Percentiles rank a stretch among this genome's conserved stretches.
These are phyloP conservation scores for Agapornis roseicollis DNA, from an alignment of 2,113 vertebrate species.

Conservation along the genomic window DNA sequence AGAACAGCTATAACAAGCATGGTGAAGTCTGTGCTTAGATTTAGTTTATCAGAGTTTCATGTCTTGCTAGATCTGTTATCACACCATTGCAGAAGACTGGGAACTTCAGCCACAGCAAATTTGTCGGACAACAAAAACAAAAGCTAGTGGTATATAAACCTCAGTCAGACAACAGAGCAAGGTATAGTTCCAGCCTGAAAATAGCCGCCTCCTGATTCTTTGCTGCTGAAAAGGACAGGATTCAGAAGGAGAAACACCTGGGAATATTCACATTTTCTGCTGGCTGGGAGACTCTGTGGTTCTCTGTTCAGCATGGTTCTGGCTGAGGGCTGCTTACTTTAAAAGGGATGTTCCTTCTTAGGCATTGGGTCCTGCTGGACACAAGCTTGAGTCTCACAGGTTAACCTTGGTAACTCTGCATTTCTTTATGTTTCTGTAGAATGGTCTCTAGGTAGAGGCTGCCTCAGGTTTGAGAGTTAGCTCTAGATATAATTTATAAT, in stretches of 20 bases:
- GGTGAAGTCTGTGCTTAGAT: not conserved
- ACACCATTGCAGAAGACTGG: not conserved
- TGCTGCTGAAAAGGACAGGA: not conserved
- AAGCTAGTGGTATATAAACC: not conserved
- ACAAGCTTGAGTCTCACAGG: not conserved
- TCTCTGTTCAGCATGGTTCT: not conserved
- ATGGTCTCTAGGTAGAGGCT: not conserved
- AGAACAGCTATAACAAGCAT: conserved; percentile 38
- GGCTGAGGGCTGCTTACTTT: not conserved
- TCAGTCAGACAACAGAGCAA: not conserved
- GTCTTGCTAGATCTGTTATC: not conserved
- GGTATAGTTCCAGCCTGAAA: not conserved
- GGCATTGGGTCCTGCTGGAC: not conserved
- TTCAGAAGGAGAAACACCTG: not conserved
- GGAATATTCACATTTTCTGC: not conserved
- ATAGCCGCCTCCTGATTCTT: not conserved
- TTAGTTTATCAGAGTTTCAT: not conserved
- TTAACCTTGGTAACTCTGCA: not conserved
- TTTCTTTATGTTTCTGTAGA: not conserved
- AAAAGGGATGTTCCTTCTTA: not conserved
- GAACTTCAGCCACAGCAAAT: not conserved
- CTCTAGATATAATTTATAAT: not conserved
- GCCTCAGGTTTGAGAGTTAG: not conserved
- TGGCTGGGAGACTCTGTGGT: not conserved
- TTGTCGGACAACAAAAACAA: not conserved